These are phyloP conservation scores for Drosophila neutralis DNA, from an alignment of 2,888 invertebrate species.

Conservation along the genomic window DNA sequence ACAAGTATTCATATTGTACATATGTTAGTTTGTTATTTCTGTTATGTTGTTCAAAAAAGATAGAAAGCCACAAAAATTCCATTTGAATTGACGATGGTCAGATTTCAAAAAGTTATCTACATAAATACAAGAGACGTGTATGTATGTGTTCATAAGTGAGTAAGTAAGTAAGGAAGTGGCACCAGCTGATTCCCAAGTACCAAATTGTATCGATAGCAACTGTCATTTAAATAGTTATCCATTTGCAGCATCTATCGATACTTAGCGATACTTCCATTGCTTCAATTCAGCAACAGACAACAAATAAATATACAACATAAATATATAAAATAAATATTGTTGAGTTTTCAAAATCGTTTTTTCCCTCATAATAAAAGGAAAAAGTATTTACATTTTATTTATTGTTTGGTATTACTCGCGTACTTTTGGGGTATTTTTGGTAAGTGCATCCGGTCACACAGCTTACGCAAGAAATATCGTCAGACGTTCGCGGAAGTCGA, in stretches of 20 bases:
- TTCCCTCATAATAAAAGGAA: too few species aligned
- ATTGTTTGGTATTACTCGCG: background rate
- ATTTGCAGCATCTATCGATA: conserved; percentile 13
- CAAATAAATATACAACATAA: background rate
- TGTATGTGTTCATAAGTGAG: background rate
- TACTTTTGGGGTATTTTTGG: background rate
- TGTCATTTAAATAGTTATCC: background rate
- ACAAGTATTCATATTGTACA: too few species aligned
- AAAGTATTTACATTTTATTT: background rate
- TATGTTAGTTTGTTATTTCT: background rate
- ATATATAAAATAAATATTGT: background rate
- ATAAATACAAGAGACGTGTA: background rate
- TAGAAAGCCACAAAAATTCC: background rate
- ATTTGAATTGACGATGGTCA: background rate
- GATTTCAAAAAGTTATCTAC: background rate
- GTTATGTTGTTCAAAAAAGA: background rate
- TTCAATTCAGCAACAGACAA: background rate
- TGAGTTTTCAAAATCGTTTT: background rate
- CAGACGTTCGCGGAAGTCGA: conserved; percentile 62
- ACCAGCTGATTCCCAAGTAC: conserved; percentile 37
- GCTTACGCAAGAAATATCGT: conserved; percentile 48
- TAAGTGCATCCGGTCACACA: conserved; percentile 38
- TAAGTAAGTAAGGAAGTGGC: background rate
- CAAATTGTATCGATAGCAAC: conserved; percentile 26
- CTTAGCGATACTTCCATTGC: background rate